Base-by-base conservation (phyloP, 2,888 invertebrate genomes). In the Sinentomon sp. region DNA sequence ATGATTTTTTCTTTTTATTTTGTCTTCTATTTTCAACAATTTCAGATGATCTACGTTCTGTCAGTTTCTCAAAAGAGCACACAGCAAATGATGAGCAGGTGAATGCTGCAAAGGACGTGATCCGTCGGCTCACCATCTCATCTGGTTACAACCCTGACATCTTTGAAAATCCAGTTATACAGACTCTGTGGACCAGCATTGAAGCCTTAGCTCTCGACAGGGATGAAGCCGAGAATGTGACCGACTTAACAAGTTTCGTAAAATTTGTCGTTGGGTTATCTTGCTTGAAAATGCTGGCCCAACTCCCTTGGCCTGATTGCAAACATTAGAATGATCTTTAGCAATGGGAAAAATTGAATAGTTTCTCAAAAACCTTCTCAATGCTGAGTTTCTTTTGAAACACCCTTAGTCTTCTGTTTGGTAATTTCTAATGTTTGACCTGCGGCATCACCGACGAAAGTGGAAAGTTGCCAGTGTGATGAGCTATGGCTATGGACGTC, bases 111-210 rank as follows among this genome's bases (percentile, higher is more conserved):
- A 61, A 60, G 43, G 61, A 64, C 38, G 52, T 70, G 30, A 49
- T 72, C 14, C 56, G 58, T 54, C 61, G 59, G 36, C 48, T 72
- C 30, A 53, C 54, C 31, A 61, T 69, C 48, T n/a, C n/a, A n/a
- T n/a, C n/a, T n/a, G 56, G 59, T 38, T 74, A 66, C 47, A 54
- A 55, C 35, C 58, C 66, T 20, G 62, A 65, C 38, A 57, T 59
- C 41, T 66, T 72, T 53, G 64, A 65, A 46, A 69, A 74, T 52
- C 74, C 74, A 1, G 57, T 55, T 34, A 48, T 67, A 18, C 66
- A 71, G 47, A 58, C 57, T 6, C 55, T 65, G 41, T 68, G 67
- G 49, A 54, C 60, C 13, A 65, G 64, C 42, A 56, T 74, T 17
- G 67, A 74, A 49, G 65, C 66, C 1, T 55, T 68, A 41, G 69